Evolutionary conservation across 1,140 invertebrate genomes (phyloP).

Genomic region (Micrasema longulum): DNA sequence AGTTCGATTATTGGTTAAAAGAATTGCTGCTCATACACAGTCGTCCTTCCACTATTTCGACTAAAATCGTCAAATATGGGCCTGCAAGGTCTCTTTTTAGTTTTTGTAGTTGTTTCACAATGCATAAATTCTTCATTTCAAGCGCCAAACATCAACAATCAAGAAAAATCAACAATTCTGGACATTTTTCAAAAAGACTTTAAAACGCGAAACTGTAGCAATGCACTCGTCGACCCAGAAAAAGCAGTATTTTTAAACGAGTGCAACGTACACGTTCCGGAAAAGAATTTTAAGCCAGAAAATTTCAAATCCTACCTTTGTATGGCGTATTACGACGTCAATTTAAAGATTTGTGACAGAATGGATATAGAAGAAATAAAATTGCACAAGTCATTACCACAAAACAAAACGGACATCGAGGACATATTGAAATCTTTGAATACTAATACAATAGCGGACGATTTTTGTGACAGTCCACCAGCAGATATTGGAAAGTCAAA

Average conservation of each 20-base stretch:
- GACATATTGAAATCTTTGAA: neutral
- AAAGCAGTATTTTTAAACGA: neutral
- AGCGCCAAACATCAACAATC: neutral
- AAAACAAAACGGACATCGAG: neutral
- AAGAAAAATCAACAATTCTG: slow-evolving; percentile 5
- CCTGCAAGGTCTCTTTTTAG: neutral
- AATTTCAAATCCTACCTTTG: slow-evolving; percentile 15
- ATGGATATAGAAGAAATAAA: neutral
- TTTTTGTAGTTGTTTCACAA: slow-evolving; percentile 3
- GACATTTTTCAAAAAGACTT: slow-evolving; percentile 15
- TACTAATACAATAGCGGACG: neutral
- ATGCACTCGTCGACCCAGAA: slow-evolving; percentile 2
- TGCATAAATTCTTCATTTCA: slow-evolving; percentile 6
- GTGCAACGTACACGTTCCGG: slow-evolving; percentile 20
- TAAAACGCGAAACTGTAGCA: neutral
- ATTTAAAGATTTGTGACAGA: slow-evolving; percentile 31
- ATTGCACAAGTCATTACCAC: neutral
- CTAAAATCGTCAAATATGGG: neutral
- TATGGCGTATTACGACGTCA: slow-evolving; percentile 31
- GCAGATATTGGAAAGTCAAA: neutral
- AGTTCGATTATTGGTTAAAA: no score
- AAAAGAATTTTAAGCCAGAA: neutral
- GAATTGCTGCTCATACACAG: no score
- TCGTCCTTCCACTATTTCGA: neutral
- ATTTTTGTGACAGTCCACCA: slow-evolving; percentile 9